A percentile compares a stretch with the other conserved stretches of the same genome.
phyloP scores from a whole-genome alignment of 2,888 invertebrate species.

The Clunio marinus region DNA sequence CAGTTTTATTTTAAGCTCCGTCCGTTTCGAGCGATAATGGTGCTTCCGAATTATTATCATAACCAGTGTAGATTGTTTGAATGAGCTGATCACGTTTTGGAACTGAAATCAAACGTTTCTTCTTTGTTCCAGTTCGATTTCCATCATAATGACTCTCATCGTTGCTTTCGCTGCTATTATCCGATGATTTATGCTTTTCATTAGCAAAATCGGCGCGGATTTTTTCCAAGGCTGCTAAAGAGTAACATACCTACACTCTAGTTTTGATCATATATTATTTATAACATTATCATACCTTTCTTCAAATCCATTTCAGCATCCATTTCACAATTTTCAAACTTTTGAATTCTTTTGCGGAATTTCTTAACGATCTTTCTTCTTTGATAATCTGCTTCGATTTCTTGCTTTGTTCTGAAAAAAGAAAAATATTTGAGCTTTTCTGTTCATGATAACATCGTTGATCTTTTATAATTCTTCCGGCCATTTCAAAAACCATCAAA shows the following conservation, averaged over 20 bases:
- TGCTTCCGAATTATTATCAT: background rate
- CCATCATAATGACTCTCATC: conserved; percentile 24
- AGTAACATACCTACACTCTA: no score
- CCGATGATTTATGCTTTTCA: conserved; percentile 23
- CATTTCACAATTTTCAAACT: conserved; percentile 65
- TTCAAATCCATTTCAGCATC: conserved; percentile 49
- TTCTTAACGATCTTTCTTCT: conserved; percentile 76
- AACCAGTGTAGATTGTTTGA: conserved; percentile 28
- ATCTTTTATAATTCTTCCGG: background rate
- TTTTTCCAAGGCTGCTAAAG: conserved; percentile 36
- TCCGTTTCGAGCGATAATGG: background rate
- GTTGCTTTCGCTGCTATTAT: conserved; percentile 24
- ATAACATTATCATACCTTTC: conserved; percentile 48
- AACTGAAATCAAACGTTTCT: background rate
- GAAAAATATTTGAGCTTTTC: background rate
- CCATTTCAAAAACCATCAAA: no score
- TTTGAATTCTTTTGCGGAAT: conserved; percentile 74
- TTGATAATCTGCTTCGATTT: conserved; percentile 89
- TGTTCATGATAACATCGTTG: background rate
- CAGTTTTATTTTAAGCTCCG: background rate
- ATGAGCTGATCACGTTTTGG: conserved; percentile 23
- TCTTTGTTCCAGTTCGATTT: background rate
- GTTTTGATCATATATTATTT: background rate
- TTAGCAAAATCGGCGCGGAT: conserved; percentile 34
- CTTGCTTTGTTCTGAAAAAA: conserved; percentile 71